Base-by-base conservation (phyloP, 2,113 vertebrate genomes). In the Pogonocichla stellata region DNA sequence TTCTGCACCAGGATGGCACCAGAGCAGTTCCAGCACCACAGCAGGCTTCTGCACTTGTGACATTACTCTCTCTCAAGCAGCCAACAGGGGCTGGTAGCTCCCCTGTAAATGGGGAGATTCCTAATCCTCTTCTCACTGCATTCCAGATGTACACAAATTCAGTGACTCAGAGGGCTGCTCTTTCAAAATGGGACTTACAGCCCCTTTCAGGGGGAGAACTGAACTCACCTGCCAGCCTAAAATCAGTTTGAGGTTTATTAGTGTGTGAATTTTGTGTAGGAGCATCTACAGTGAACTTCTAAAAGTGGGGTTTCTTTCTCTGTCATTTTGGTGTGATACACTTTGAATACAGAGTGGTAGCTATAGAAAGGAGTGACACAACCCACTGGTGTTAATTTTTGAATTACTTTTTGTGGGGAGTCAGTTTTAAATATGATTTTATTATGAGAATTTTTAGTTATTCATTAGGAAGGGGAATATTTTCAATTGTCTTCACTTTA, bases 91-190 rank as follows among this genome's bases (percentile, higher is more conserved):
- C 77, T 53, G 85, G 93, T 91, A 95, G 58, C 77, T 94, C 91
- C 94, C 70, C 53, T 81, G 84, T 45, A 80, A 82, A 79, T 53
- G 6, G 14, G 79, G 72, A 91, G 72, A 71, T 75, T 93, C 70
- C 91, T 96, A 84, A 96, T 95, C 93, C 93, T 92, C 92, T 95
- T 85, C 87, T 96, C 90, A 33, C 83, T 78, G 74, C 64, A 45
- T 98, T 98, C 97, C 97, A 98, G 96, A 97, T 97, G 95, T 86
- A 57, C 29, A 26, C 10, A 83, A 86, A 91, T 89, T 83, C 94
- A 96, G 75, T 74, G 92, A 77, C 73, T 95, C 90, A 29, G 94
- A 97, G 96, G 95, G 70, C 90, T 56, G 48, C 84, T 92, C 43
- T 78, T 87, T 92, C 88, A 34, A 88, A 96, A 92, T n/a, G 67